A percentile compares a stretch with the other conserved stretches of the same genome.
phyloP scores from a whole-genome alignment of 2,888 invertebrate species.

The Halictus quadricinctus region DNA sequence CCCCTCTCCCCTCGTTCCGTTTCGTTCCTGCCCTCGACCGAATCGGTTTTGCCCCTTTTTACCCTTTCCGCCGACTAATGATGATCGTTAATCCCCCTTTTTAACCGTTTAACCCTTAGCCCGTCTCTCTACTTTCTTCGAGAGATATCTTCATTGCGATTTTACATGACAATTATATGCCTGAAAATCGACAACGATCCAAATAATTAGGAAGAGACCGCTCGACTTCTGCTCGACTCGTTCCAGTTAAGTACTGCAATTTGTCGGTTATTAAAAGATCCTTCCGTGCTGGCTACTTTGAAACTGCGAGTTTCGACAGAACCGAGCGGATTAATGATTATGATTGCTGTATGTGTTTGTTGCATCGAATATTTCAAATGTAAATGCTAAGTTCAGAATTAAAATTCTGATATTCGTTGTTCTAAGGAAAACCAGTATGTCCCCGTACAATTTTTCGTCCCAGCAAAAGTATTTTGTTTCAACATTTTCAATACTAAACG shows the following conservation, averaged over 20 bases:
- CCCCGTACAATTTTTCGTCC: too few species aligned
- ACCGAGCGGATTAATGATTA: neutral
- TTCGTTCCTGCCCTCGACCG: neutral
- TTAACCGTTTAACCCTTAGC: constrained; percentile 51
- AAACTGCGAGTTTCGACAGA: neutral
- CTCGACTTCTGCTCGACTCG: too few species aligned
- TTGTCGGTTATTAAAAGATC: neutral
- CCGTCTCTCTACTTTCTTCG: neutral
- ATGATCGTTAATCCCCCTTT: constrained; percentile 62
- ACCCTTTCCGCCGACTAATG: constrained; percentile 57
- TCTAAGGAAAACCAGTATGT: too few species aligned
- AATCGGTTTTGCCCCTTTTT: constrained; percentile 42
- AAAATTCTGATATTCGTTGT: too few species aligned
- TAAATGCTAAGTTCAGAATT: too few species aligned
- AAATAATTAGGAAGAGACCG: constrained; percentile 8
- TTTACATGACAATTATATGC: constrained; percentile 51
- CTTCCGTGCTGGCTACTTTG: constrained; percentile 1
- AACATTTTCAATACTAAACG: too few species aligned
- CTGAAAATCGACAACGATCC: constrained; percentile 25
- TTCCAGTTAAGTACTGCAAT: neutral
- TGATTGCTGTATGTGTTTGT: neutral
- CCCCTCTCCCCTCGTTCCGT: neutral
- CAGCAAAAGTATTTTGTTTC: too few species aligned
- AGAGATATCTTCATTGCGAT: constrained; percentile 47
- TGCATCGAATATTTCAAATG: neutral